Conservation (phyloP, 2,797 vertebrate species). For the Cyprinodon diabolis region DNA sequence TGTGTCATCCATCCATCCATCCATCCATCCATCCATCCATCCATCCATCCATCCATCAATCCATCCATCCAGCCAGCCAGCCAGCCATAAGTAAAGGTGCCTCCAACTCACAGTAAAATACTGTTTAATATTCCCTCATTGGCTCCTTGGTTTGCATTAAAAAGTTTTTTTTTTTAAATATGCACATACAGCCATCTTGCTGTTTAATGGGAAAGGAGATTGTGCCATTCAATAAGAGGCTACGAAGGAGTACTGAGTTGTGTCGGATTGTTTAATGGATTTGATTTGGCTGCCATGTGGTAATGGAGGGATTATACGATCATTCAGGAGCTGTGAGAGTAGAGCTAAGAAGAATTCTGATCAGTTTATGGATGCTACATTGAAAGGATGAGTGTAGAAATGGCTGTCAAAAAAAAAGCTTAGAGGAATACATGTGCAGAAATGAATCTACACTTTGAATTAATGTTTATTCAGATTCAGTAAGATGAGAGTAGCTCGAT, state of each 20-base stretch:
- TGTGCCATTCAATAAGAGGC: background rate
- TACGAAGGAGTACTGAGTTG: constrained; percentile 17
- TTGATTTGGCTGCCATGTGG: constrained; percentile 1
- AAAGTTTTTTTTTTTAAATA: constrained; percentile 13
- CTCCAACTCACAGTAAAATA: background rate
- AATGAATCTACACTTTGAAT: background rate
- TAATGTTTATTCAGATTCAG: background rate
- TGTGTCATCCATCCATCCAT: no score
- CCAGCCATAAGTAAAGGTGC: background rate
- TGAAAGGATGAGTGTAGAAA: background rate
- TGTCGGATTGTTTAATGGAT: constrained; percentile 1
- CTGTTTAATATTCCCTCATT: background rate
- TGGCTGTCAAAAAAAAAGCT: background rate
- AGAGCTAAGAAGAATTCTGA: background rate
- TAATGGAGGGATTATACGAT: constrained; percentile 10
- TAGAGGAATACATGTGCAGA: background rate
- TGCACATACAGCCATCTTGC: constrained; percentile 6
- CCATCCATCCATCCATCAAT: no score
- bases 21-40: no score
- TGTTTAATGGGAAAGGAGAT: constrained; percentile 14
- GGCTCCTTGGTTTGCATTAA: background rate
- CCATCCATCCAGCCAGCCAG: no score
- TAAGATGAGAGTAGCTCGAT: background rate
- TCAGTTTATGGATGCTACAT: constrained; percentile 10
- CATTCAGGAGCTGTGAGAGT: background rate